Conservation (phyloP, 2,797 vertebrate genomes). For the Fundulus diaphanus region DNA sequence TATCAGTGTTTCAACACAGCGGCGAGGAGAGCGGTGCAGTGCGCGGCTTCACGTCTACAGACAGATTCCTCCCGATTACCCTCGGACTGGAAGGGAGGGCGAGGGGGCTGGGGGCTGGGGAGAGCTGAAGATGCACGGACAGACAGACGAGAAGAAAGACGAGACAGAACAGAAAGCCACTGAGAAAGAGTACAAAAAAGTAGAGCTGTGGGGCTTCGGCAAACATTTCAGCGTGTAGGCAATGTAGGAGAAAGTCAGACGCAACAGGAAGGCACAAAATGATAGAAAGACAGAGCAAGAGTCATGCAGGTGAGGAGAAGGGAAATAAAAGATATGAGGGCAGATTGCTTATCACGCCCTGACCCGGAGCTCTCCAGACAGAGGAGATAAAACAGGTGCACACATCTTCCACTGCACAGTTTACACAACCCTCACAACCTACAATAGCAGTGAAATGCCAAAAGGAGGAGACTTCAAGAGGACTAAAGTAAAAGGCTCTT, state of each 20-base stretch:
- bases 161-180: constrained; percentile 7
- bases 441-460: constrained; percentile 36
- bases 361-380: constrained; percentile 55
- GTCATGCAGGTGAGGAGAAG: constrained; percentile 62
- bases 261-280: constrained; percentile 26
- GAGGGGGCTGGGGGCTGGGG: constrained; percentile 23
- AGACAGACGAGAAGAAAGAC: constrained; percentile 10
- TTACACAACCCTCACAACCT: constrained; percentile 57
- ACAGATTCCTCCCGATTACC: constrained; percentile 74
- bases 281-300: constrained; percentile 12
- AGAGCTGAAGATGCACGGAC: constrained; percentile 23
- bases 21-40: constrained; percentile 53
- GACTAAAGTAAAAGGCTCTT: constrained; percentile 14
- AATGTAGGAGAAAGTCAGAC: constrained; percentile 29
- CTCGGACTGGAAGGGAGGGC: constrained; percentile 35
- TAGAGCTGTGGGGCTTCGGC: constrained; percentile 13
- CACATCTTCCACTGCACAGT: constrained; percentile 57
- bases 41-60: constrained; percentile 59
- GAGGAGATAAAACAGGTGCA: constrained; percentile 56
- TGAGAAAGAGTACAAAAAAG: constrained; percentile 12
- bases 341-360: constrained; percentile 59
- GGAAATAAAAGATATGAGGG: constrained; percentile 63
- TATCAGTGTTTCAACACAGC: constrained; percentile 72
- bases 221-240: constrained; percentile 15
- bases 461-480: constrained; percentile 39